Evolutionary conservation across 2,888 invertebrate species (phyloP).

Genomic region (Gnatocerus cornutus): DNA sequence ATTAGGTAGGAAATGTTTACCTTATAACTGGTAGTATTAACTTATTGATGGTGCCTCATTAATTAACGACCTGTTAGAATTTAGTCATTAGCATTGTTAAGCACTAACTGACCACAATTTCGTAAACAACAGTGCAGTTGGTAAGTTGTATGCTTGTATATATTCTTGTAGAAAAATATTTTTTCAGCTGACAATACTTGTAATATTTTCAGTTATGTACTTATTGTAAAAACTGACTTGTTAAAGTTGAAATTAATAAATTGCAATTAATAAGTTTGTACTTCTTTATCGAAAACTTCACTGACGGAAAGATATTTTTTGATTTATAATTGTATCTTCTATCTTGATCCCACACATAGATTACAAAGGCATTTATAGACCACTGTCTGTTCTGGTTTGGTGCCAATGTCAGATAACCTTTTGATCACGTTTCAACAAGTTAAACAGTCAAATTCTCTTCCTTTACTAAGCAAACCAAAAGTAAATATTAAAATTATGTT

Average conservation of each 20-base stretch:
- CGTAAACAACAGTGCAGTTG: constrained; percentile 40
- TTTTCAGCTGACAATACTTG: constrained; percentile 69
- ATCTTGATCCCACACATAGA: too few relatives aligned
- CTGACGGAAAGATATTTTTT: too few relatives aligned
- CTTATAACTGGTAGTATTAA: constrained; percentile 32
- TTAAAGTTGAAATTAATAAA: constrained; percentile 49
- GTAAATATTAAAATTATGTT: too few relatives aligned
- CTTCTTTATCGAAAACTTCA: neutral
- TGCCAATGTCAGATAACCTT: too few relatives aligned
- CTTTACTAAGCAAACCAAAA: too few relatives aligned
- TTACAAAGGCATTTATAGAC: too few relatives aligned
- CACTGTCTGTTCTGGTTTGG: too few relatives aligned
- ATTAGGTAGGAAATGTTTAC: neutral
- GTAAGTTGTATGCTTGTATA: constrained; percentile 50
- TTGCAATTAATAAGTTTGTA: constrained; percentile 33
- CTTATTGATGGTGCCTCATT: constrained; percentile 59
- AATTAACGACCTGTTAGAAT: constrained; percentile 55
- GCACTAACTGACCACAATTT: constrained; percentile 41
- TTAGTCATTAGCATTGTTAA: constrained; percentile 47
- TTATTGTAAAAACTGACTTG: constrained; percentile 42
- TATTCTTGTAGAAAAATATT: constrained; percentile 65
- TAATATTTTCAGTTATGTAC: constrained; percentile 36
- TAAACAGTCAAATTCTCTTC: too few relatives aligned
- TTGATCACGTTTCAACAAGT: too few relatives aligned
- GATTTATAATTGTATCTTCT: too few relatives aligned